phyloP scores from a whole-genome alignment of 2,797 vertebrate genomes.

The Calcarius lapponicus region DNA sequence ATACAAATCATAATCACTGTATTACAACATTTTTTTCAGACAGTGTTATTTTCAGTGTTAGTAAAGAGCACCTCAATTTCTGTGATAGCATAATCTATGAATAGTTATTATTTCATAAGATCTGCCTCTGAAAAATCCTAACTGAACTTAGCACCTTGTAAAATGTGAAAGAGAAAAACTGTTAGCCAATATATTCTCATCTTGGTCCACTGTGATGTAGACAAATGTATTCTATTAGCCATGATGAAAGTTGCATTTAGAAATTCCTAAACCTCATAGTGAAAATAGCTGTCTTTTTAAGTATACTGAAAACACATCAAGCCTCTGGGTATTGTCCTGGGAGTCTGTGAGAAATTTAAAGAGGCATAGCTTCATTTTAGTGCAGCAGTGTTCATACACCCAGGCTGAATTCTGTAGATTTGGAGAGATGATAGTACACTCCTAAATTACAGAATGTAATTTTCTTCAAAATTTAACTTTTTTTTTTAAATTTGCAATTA shows the following conservation, averaged over 20 bases:
- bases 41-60: background rate
- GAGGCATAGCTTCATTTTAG: background rate
- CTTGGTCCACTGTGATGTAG: background rate
- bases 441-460: background rate
- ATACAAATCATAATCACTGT: background rate
- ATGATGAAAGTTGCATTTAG: background rate
- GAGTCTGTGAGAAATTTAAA: background rate
- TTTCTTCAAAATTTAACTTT: background rate
- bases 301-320: background rate
- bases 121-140: background rate
- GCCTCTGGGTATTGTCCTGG: background rate
- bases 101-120: background rate
- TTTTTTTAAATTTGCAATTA: background rate
- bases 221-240: background rate
- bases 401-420: background rate
- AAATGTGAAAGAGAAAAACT: background rate
- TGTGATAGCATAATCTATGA: background rate
- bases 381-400: background rate
- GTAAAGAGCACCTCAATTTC: background rate
- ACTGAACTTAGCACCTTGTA: background rate
- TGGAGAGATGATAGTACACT: background rate
- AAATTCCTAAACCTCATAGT: background rate
- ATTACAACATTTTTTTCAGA: background rate
- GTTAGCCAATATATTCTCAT: background rate
- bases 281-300: background rate